A percentile compares a stretch with the other conserved stretches of the same genome.
Conservation (phyloP, 2,113 vertebrate genomes). For the Callaeas wilsoni region DNA sequence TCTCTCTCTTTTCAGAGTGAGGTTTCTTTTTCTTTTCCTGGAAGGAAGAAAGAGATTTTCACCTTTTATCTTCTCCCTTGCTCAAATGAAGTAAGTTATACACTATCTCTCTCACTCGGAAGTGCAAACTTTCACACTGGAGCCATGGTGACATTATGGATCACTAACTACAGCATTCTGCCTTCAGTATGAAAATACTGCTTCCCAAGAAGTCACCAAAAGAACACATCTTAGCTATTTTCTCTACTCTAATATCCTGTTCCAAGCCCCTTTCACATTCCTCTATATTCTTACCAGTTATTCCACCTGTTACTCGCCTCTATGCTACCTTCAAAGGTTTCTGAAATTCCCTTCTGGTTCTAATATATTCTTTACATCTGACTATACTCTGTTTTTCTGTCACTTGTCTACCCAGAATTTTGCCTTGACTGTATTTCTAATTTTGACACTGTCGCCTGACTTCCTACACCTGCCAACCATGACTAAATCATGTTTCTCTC, state of each 20-base stretch:
- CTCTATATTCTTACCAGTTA: neutral
- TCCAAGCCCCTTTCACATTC: neutral
- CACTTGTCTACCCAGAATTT: neutral
- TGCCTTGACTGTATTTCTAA: neutral
- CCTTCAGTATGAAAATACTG: neutral
- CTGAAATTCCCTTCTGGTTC: neutral
- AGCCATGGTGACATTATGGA: rapidly evolving
- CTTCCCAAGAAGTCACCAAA: neutral
- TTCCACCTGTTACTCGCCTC: neutral
- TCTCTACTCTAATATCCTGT: neutral
- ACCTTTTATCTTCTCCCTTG: neutral
- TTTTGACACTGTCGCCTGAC: neutral
- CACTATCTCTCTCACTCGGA: neutral
- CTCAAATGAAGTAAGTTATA: neutral
- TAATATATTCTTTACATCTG: neutral
- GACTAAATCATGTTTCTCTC: neutral
- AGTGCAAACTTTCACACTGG: neutral
- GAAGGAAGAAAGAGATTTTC: neutral
- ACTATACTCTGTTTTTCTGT: neutral
- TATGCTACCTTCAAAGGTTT: neutral
- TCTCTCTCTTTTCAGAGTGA: neutral
- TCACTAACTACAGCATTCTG: neutral
- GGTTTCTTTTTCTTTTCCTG: neutral
- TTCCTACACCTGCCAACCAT: neutral
- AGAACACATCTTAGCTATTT: neutral